A percentile compares a stretch with the other conserved stretches of the same genome.
phyloP scores from a whole-genome alignment of 1,140 invertebrate genomes.

The Elymnias hypermnestra region DNA sequence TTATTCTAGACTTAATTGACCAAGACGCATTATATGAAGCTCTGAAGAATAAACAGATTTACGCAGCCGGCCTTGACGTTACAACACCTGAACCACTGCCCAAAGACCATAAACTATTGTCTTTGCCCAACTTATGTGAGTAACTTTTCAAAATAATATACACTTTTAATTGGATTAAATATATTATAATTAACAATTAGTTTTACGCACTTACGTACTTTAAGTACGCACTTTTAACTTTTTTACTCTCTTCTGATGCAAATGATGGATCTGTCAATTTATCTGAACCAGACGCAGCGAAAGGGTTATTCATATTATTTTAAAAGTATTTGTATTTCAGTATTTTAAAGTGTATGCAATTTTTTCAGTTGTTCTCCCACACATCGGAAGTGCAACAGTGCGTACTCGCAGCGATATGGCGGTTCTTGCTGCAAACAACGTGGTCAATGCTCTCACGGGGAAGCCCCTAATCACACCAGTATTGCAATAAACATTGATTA shows the following conservation, averaged over 20 bases:
- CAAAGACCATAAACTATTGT: slow-evolving; percentile 84
- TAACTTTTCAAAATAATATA: background rate
- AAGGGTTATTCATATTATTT: no score
- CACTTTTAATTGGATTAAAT: no score
- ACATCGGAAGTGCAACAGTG: slow-evolving; percentile 91
- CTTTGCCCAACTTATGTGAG: slow-evolving; percentile 86
- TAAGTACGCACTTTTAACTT: no score
- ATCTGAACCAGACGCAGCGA: no score
- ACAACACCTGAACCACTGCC: slow-evolving; percentile 94
- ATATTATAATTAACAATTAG: no score
- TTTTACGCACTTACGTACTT: no score
- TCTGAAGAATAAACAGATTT: slow-evolving; percentile 83
- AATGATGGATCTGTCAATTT: no score
- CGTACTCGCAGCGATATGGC: slow-evolving; percentile 89
- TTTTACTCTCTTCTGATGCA: no score
- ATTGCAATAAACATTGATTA: slow-evolving; percentile 10
- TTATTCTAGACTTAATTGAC: slow-evolving; percentile 79
- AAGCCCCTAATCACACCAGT: slow-evolving; percentile 79
- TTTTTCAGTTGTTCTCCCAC: slow-evolving; percentile 86
- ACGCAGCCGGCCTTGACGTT: slow-evolving; percentile 93
- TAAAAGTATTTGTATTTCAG: no score
- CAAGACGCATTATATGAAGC: slow-evolving; percentile 86
- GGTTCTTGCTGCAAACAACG: slow-evolving; percentile 86
- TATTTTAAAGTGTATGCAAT: no score
- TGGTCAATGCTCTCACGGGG: slow-evolving; percentile 85